Base-by-base conservation (phyloP, 2,113 vertebrate genomes). In the Podocnemis expansa region DNA sequence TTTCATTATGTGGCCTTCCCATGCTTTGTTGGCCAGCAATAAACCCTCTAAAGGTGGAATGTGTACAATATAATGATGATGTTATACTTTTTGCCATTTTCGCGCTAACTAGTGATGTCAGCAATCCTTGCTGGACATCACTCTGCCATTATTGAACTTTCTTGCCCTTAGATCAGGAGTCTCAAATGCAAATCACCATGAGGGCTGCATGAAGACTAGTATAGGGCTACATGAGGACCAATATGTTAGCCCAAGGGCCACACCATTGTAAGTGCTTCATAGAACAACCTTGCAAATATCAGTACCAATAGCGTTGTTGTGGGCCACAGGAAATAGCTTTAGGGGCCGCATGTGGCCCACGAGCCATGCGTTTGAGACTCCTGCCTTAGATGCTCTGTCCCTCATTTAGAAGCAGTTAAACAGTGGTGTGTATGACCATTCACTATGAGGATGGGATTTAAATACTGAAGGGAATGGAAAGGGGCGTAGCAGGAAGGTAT, bases 1-100 rank as follows among this genome's bases (percentile, higher is more conserved):
- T 45, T 81, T 0, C 0, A 14, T 55, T 75, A 41, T 34, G 73
- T 54, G 47, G 79, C 25, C 21, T 85, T 34, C 22, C 55, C 19
- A 24, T 89, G 87, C 4, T 11, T 13, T 27, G 38, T 34, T 52
- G 38, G 47, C 43, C 49, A 70, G 47, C 27, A 45, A 88, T 52
- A 91, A 89, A 94, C 7, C 47, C 13, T n/a, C n/a, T 38, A 34
- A 51, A 21, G 27, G 83, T 75, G 47, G 88, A 89, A 80, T 83
- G 78, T 25, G 24, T 55, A 87, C 83, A 38, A 58, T 2, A 3
- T 43, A 27, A 75, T 11, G 10, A 85, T 85, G 38, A 0, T 5
- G 78, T 54, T 5, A 54, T 80, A 85, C 47, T 45, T 45, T 14
- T 16, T 1, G 2, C 4, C 41, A 5, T 3, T 2, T 83, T 92